Evolutionary conservation across 2,797 vertebrate genomes (phyloP).

Genomic region (Diplodus sargus): DNA sequence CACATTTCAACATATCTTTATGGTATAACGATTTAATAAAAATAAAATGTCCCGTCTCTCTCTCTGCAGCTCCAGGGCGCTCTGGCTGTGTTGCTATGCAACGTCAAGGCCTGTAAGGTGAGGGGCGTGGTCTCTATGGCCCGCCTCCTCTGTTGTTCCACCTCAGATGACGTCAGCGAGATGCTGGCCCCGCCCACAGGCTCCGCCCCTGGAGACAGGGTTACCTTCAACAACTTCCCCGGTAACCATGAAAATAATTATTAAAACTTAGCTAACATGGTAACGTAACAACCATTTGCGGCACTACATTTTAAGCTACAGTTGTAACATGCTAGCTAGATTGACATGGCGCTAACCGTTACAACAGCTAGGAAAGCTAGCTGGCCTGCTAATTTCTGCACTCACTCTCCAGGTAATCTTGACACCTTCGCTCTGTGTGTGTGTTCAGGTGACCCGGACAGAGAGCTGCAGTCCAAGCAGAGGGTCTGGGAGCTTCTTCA

Average conservation of each 20-base stretch:
- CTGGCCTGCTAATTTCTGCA: no score
- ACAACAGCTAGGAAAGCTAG: no score
- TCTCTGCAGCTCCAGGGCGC: constrained; percentile 86
- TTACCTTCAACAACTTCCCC: constrained; percentile 90
- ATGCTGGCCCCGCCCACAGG: constrained; percentile 88
- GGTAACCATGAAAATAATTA: constrained; percentile 79
- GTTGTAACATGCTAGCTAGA: no score
- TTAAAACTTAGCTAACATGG: no score
- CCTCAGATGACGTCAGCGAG: constrained; percentile 86
- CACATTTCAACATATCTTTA: no score
- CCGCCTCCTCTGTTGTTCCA: constrained; percentile 90
- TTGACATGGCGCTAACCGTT: no score
- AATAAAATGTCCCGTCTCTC: neutral
- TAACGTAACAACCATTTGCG: no score
- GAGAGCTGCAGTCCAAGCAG: constrained; percentile 91
- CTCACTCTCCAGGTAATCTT: neutral
- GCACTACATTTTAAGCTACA: no score
- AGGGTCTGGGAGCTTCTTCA: constrained; percentile 92
- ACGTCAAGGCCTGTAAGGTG: constrained; percentile 91
- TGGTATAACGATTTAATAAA: no score
- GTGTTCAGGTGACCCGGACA: constrained; percentile 90
- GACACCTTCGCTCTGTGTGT: neutral
- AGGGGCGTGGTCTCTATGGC: constrained; percentile 92
- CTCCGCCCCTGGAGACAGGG: constrained; percentile 91
- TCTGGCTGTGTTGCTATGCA: constrained; percentile 92